A percentile compares a stretch with the other conserved stretches of the same genome.
phyloP scores from a whole-genome alignment of 1,140 invertebrate species.

The Formica selysi region DNA sequence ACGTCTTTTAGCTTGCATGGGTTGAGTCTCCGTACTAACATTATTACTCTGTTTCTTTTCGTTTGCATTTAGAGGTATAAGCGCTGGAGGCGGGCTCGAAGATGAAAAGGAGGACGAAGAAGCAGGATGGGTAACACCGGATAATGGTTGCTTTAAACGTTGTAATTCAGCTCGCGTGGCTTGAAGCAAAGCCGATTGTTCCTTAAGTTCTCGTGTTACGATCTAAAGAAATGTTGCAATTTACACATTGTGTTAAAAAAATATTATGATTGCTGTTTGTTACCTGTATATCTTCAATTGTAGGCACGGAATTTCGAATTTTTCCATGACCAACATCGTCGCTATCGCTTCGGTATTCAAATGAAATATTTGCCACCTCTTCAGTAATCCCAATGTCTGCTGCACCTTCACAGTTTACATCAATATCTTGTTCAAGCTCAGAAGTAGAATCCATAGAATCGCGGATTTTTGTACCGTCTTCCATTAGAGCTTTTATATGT shows the following conservation, averaged over 20 bases:
- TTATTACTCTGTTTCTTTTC: conserved; percentile 80
- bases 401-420: conserved; percentile 63
- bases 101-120: conserved; percentile 63
- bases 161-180: conserved; percentile 80
- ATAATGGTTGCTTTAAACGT: conserved; percentile 80
- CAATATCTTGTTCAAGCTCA: conserved; percentile 75
- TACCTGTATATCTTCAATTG: conserved; percentile 80
- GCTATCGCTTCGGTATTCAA: conserved; percentile 74
- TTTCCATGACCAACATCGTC: conserved; percentile 72
- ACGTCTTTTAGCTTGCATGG: conserved; percentile 77
- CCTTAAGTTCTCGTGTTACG: conserved; percentile 82
- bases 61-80: conserved; percentile 31
- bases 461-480: conserved; percentile 76
- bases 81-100: conserved; percentile 74
- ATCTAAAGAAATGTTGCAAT: conserved; percentile 69
- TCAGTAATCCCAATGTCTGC: conserved; percentile 48
- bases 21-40: conserved; percentile 68
- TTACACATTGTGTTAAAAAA: neutral
- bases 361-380: conserved; percentile 67
- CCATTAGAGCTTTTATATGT: conserved; percentile 83
- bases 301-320: conserved; percentile 67
- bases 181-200: conserved; percentile 81
- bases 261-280: neutral
- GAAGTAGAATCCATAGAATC: conserved; percentile 73
- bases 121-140: conserved; percentile 55